These are phyloP conservation scores for Scolopax mira DNA, from an alignment of 2,113 vertebrate species.

Conservation along the genomic window DNA sequence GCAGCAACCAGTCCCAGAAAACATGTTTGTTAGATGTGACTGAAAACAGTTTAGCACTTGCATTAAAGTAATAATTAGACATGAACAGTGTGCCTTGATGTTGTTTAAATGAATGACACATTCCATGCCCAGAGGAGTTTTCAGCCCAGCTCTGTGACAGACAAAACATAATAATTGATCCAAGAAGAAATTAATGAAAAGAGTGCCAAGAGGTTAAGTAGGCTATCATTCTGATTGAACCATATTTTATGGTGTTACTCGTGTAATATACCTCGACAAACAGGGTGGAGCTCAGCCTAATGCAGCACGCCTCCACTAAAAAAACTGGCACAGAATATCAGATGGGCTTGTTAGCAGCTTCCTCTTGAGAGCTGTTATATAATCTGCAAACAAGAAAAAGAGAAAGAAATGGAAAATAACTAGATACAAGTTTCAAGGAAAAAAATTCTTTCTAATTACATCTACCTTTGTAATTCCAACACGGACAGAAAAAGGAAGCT, in stretches of 20 bases:
- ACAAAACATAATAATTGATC: constrained; percentile 58
- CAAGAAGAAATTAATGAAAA: constrained; percentile 54
- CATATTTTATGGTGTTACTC: neutral
- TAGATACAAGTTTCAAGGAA: neutral
- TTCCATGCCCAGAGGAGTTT: constrained; percentile 57
- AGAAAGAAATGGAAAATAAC: constrained; percentile 33
- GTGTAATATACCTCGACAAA: neutral
- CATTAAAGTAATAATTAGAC: constrained; percentile 61
- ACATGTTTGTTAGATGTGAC: constrained; percentile 57
- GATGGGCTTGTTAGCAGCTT: neutral
- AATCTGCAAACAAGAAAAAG: constrained; percentile 23
- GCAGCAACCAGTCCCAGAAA: constrained; percentile 48
- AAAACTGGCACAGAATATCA: constrained; percentile 30
- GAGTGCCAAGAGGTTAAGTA: constrained; percentile 38
- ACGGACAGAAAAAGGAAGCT: neutral
- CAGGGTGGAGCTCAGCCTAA: neutral
- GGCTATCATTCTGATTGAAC: constrained; percentile 4
- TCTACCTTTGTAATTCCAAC: neutral
- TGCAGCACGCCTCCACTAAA: neutral
- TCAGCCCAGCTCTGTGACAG: constrained; percentile 47
- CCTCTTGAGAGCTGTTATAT: constrained; percentile 26
- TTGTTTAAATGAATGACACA: constrained; percentile 63
- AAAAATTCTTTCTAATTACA: neutral
- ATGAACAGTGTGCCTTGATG: constrained; percentile 53
- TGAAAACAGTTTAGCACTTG: constrained; percentile 64